phyloP scores from a whole-genome alignment of 2,888 invertebrate species.

The Drosophila kokeensis region DNA sequence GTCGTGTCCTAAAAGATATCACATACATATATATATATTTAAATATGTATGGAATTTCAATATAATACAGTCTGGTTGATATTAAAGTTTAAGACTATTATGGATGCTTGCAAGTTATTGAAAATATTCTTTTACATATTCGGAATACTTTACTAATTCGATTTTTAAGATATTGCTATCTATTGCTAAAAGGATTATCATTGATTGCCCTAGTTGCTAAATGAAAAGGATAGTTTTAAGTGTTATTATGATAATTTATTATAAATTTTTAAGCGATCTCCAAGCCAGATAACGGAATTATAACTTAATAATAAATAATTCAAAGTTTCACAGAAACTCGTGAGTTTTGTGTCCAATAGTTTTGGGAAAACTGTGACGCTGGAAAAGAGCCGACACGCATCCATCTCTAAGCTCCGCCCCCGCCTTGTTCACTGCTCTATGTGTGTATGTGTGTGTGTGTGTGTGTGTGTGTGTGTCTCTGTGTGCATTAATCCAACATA shows the following conservation, averaged over 20 bases:
- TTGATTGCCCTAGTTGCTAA: not conserved
- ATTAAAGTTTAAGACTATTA: not conserved
- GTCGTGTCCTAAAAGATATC: not conserved
- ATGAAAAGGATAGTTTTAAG: not conserved
- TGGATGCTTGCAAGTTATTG: not conserved
- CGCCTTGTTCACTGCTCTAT: not conserved
- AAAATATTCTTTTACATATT: not conserved
- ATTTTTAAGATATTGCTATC: not conserved
- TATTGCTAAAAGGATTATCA: not conserved
- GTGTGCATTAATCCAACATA: conserved; percentile 76
- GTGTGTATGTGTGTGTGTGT: conserved; percentile 11
- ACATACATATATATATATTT: not conserved
- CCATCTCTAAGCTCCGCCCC: not conserved
- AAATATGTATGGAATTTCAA: not conserved
- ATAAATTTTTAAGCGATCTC: not conserved
- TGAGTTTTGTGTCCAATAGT: not conserved
- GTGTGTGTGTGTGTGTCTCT: conserved; percentile 34
- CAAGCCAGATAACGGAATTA: not conserved
- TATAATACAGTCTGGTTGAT: not conserved
- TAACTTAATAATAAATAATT: not conserved
- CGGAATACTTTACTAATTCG: not conserved
- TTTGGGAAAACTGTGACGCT: not conserved
- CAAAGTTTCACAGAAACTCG: not conserved
- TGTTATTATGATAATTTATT: not conserved
- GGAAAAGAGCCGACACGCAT: not conserved